These are phyloP conservation scores for Luscinia megarhynchos DNA, from an alignment of 2,797 vertebrate genomes.

Conservation along the genomic window DNA sequence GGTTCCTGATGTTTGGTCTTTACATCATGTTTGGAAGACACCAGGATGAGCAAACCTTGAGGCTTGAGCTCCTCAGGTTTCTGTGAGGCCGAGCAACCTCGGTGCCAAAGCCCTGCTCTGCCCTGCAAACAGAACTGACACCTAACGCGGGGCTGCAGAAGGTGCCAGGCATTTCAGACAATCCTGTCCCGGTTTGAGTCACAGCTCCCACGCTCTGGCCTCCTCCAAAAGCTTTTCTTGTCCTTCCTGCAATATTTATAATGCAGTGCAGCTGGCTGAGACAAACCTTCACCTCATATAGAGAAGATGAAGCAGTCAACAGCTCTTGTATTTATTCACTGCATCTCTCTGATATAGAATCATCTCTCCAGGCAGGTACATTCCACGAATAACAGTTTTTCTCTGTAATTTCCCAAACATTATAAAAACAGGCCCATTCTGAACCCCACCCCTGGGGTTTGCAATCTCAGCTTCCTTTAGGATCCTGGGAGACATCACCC, in stretches of 20 bases:
- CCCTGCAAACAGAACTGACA: neutral
- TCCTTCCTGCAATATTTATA: neutral
- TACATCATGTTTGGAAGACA: neutral
- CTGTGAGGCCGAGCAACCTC: neutral
- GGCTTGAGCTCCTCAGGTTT: neutral
- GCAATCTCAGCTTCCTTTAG: neutral
- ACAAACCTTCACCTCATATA: neutral
- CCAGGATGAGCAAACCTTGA: neutral
- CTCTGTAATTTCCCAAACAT: neutral
- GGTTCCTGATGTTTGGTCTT: neutral
- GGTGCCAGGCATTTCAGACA: neutral
- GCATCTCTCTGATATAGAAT: accelerated
- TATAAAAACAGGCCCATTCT: neutral
- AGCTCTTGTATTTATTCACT: neutral
- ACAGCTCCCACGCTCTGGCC: neutral
- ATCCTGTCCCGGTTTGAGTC: accelerated
- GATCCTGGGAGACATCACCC: neutral
- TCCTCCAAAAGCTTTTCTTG: neutral
- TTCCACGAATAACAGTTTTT: neutral
- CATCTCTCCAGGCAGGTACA: neutral
- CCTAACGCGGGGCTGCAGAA: neutral
- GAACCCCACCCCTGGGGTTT: accelerated
- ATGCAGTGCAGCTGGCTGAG: neutral
- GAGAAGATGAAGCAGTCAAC: neutral
- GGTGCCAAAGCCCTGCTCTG: neutral